Evolutionary conservation across 1,140 invertebrate genomes (phyloP).

Genomic region (Cyclargus thomasi): DNA sequence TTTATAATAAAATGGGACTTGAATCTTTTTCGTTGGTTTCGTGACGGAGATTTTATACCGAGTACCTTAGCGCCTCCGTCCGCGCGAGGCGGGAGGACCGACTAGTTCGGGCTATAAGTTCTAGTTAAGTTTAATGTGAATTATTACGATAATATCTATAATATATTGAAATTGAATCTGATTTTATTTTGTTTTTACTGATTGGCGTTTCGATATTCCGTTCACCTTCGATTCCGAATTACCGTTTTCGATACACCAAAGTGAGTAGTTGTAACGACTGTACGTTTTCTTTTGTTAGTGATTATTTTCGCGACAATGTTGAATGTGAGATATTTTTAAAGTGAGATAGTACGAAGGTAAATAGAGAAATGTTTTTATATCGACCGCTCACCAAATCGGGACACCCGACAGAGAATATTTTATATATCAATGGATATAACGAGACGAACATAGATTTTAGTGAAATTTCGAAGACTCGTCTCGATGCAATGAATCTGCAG

Average conservation of each 20-base stretch:
- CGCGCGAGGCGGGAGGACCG: conserved; percentile 61
- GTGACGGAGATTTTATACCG: conserved; percentile 73
- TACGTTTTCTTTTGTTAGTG: not conserved
- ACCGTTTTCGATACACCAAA: conserved; percentile 19
- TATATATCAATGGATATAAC: not conserved
- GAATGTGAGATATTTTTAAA: conserved; percentile 14
- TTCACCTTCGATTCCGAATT: conserved; percentile 37
- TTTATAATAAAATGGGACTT: conserved; percentile 76
- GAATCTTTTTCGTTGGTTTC: conserved; percentile 74
- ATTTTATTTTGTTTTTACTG: conserved; percentile 71
- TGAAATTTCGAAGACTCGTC: not conserved
- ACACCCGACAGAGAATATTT: conserved; percentile 14
- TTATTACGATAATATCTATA: conserved; percentile 74
- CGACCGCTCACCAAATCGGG: not conserved
- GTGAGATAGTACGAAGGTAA: not conserved
- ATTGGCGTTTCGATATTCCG: conserved; percentile 64
- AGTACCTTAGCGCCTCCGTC: conserved; percentile 70
- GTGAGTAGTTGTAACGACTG: conserved; percentile 7
- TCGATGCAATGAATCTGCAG: not conserved
- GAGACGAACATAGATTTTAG: not conserved
- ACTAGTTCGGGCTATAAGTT: conserved; percentile 72
- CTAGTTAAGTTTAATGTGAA: conserved; percentile 75
- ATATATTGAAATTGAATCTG: conserved; percentile 75
- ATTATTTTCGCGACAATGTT: conserved; percentile 10
- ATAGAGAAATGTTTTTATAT: conserved; percentile 9